Percentiles rank a stretch among this genome's conserved stretches.
These are phyloP conservation scores for Scolopax bukidnonensis DNA, from an alignment of 2,797 vertebrate species.

Conservation along the genomic window DNA sequence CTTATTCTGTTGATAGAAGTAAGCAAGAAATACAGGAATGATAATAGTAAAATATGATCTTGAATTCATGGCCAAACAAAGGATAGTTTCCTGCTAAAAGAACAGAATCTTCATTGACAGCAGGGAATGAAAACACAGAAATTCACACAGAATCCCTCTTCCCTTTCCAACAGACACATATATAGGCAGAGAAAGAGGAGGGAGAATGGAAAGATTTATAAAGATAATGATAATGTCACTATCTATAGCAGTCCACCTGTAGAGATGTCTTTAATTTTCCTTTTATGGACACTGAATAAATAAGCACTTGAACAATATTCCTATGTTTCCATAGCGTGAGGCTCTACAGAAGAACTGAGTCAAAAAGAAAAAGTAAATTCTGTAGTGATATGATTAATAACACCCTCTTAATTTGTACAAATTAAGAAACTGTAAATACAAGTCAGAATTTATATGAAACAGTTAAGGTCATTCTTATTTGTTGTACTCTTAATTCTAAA, in stretches of 20 bases:
- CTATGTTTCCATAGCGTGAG: not conserved
- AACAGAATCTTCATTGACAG: not conserved
- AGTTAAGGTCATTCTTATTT: not conserved
- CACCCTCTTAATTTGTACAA: not conserved
- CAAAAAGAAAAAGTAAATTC: not conserved
- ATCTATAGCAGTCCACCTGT: not conserved
- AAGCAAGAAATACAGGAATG: not conserved
- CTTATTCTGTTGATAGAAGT: not conserved
- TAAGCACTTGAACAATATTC: not conserved
- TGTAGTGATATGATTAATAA: not conserved
- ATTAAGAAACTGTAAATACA: not conserved
- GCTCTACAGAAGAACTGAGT: not conserved
- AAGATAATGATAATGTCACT: not conserved
- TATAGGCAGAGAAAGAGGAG: not conserved
- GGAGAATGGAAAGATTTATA: not conserved
- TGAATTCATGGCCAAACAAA: not conserved
- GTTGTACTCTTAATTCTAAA: not conserved
- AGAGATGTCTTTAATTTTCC: not conserved
- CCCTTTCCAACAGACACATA: not conserved
- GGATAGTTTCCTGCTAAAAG: not conserved
- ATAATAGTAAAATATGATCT: not conserved
- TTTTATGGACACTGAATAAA: not conserved
- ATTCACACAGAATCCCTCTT: not conserved
- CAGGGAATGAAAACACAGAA: not conserved
- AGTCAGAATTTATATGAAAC: not conserved